Base-by-base conservation (phyloP, 2,888 invertebrate species). In the Toxonevra muliebris region DNA sequence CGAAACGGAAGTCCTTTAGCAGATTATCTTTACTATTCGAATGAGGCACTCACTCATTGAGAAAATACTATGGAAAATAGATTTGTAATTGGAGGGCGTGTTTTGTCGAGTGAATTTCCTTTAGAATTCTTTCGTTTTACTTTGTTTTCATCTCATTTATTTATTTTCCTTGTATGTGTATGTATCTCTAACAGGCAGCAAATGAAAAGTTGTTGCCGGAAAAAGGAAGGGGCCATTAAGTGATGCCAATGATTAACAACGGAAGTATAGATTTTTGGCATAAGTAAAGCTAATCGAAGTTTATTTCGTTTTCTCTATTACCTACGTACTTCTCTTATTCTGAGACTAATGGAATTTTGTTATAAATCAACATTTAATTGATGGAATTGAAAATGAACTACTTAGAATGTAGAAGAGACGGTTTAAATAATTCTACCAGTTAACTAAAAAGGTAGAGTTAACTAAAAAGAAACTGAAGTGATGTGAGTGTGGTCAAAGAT, bases 81-180 rank as follows among this genome's bases (percentile, higher is more conserved):
- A 82, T 82, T 82, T 82, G 79, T 82, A 82, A 82, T 82, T 82
- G 81, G 77, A 79, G 80, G 82, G 82, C 82, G 82, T 82, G 77
- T 79, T 76, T 30, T 73, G 74, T 65, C 67, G 67, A 69, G 66
- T 70, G 62, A 65, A 69, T 57, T 66, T 70, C 66, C 67, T 60
- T 19, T 41, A 50, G 30, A 17, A 30, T 30, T 30, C 30, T 50
- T 45, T 43, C 64, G 40, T 40, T 55, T 60, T 20, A 45, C 12
- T 52, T 66, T 20, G 60, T 59, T 20, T 7, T n/a, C 60, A 40
- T 41, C 11, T 53, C 50, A 13, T 40, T 30, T 30, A 30, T 30
- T 30, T 30, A 2, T 30, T 30, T 30, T 10, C 3, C 11, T 13
- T 19, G 45, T 15, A 17, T 13, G n/a, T 43, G 17, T 19, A 15